Conservation (phyloP, 2,888 invertebrate species). For the Trachelus troglodyta region DNA sequence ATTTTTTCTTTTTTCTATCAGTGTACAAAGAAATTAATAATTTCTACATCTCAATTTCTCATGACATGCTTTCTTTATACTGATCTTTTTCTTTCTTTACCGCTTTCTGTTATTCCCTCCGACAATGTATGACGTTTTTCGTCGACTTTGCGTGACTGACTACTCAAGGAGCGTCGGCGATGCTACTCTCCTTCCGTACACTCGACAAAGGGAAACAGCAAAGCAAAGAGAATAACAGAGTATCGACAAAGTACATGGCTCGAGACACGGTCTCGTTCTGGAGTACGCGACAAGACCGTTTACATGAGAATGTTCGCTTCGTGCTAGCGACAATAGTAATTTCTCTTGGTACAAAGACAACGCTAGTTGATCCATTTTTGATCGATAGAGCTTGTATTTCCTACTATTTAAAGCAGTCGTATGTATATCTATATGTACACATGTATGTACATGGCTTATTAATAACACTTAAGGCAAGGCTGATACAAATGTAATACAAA, state of each 20-base stretch:
- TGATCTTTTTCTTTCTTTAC: not conserved
- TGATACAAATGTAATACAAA: not conserved
- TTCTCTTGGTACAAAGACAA: not conserved
- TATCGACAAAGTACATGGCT: conserved; percentile 25
- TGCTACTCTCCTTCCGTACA: not conserved
- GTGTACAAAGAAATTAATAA: not conserved
- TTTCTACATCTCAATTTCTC: not conserved
- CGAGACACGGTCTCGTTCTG: conserved; percentile 17
- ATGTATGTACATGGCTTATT: not conserved
- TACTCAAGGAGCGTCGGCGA: not conserved
- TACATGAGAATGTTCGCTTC: not conserved
- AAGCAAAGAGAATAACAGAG: conserved; percentile 26
- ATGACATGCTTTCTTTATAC: not conserved
- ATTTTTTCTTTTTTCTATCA: not conserved
- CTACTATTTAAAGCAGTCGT: not conserved
- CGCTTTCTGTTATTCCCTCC: not conserved
- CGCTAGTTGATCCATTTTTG: not conserved
- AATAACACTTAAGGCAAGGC: not conserved
- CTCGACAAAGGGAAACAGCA: not conserved
- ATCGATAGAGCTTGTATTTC: not conserved
- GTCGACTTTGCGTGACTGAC: not conserved
- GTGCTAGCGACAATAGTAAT: not conserved
- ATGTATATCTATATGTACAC: not conserved
- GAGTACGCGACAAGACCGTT: not conserved
- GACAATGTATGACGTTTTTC: not conserved